These are phyloP conservation scores for Limenitis camilla DNA, from an alignment of 2,888 invertebrate species.

Conservation along the genomic window DNA sequence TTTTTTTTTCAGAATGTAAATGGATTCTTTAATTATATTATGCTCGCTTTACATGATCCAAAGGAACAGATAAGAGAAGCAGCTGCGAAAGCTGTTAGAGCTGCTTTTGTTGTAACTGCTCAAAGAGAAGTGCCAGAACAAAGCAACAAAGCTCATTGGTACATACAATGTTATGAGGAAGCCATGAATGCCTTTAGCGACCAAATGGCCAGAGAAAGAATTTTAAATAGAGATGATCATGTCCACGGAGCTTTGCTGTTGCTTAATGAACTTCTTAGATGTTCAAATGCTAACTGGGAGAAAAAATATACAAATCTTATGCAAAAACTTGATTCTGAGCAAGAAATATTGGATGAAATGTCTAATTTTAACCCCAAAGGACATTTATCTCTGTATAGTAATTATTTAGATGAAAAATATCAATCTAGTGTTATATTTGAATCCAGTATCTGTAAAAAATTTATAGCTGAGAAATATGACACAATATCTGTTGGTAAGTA, in stretches of 20 bases:
- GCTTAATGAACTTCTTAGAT: constrained; percentile 93
- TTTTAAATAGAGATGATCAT: constrained; percentile 89
- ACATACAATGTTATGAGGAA: constrained; percentile 93
- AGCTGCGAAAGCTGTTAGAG: constrained; percentile 93
- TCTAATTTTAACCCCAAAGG: constrained; percentile 68
- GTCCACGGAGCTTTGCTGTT: constrained; percentile 94
- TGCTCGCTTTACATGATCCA: constrained; percentile 91
- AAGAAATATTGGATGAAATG: constrained; percentile 68
- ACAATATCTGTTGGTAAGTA: constrained; percentile 78
- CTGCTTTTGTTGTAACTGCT: constrained; percentile 93
- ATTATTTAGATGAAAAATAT: constrained; percentile 49
- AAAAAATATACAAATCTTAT: constrained; percentile 83
- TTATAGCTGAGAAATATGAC: constrained; percentile 89
- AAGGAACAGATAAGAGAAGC: constrained; percentile 93
- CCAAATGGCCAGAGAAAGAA: constrained; percentile 66
- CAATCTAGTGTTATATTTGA: constrained; percentile 75
- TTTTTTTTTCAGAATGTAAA: constrained; percentile 96
- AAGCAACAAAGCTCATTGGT: constrained; percentile 90
- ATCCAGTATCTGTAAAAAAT: constrained; percentile 87
- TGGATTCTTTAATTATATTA: constrained; percentile 92
- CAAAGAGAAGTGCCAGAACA: constrained; percentile 95
- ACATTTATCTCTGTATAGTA: constrained; percentile 41
- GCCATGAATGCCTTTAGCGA: constrained; percentile 86
- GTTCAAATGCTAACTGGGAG: constrained; percentile 92
- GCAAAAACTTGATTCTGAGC: constrained; percentile 71